phyloP scores from a whole-genome alignment of 2,888 invertebrate species.

The Lasius platythorax region DNA sequence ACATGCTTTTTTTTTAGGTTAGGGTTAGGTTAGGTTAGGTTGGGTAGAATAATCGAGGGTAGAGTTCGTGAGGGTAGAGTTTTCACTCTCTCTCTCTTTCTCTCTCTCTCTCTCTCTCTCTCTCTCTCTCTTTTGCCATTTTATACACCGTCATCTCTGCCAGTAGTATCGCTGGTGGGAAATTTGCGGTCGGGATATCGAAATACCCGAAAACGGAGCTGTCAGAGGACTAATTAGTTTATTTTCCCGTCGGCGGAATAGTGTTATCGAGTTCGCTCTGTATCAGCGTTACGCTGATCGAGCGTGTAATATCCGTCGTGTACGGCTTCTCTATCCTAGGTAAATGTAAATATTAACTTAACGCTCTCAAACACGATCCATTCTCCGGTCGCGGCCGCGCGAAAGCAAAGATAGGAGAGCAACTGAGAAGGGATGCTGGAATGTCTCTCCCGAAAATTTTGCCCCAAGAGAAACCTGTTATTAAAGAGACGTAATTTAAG shows the following conservation, averaged over 20 bases:
- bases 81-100: too few species aligned
- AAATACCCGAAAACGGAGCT: slow-evolving; percentile 5
- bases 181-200: slow-evolving; percentile 37
- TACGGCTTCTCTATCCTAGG: slow-evolving; percentile 23
- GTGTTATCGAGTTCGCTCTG: slow-evolving; percentile 56
- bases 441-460: neutral
- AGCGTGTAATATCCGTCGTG: slow-evolving; percentile 37
- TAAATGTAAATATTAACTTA: slow-evolving; percentile 52
- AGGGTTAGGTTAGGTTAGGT: neutral
- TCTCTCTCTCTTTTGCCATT: neutral
- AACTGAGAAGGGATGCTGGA: neutral
- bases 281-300: slow-evolving; percentile 51
- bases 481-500: neutral
- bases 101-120: neutral
- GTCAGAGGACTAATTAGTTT: slow-evolving; percentile 62
- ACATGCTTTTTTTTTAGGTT: neutral
- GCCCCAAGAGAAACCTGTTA: neutral
- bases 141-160: neutral
- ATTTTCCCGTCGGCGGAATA: slow-evolving; percentile 50
- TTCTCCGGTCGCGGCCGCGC: neutral
- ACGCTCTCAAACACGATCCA: slow-evolving; percentile 23
- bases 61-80: neutral
- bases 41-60: slow-evolving; percentile 30
- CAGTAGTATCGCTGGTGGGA: neutral
- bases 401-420: neutral